phyloP scores from a whole-genome alignment of 2,797 vertebrate genomes.

The Sebastes oblongus region DNA sequence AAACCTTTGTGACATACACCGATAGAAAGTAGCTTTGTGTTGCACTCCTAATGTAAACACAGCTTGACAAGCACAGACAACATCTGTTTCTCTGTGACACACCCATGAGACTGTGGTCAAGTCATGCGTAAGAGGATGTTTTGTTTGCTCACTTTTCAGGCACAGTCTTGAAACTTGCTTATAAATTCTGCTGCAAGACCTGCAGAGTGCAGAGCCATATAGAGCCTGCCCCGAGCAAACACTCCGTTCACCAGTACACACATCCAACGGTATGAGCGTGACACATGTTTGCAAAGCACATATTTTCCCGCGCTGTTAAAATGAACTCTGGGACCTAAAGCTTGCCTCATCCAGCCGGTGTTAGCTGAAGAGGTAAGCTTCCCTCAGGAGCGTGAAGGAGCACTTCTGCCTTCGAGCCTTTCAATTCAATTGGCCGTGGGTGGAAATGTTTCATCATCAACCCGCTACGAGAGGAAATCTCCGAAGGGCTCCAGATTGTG shows the following conservation, averaged over 20 bases:
- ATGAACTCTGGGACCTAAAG: not conserved
- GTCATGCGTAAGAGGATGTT: not conserved
- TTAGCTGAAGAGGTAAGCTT: not conserved
- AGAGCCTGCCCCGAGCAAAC: not conserved
- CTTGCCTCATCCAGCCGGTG: not conserved
- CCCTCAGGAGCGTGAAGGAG: not conserved
- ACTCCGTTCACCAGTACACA: not conserved
- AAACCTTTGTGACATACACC: not conserved
- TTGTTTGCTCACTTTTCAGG: not conserved
- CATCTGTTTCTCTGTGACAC: not conserved
- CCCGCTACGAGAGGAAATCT: not conserved
- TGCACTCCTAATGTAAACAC: too few species aligned
- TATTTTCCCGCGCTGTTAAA: not conserved
- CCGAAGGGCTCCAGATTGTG: not conserved
- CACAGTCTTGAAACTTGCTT: not conserved
- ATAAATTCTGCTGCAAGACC: not conserved
- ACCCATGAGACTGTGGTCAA: not conserved
- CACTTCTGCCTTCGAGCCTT: not conserved
- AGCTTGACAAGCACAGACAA: not conserved
- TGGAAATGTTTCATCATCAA: constrained; percentile 5
- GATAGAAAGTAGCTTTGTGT: too few species aligned
- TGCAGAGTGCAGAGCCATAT: not conserved
- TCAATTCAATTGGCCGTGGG: not conserved
- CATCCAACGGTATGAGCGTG: not conserved
- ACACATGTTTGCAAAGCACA: not conserved